phyloP scores from a whole-genome alignment of 2,797 vertebrate species.

The Simalia tracyae region DNA sequence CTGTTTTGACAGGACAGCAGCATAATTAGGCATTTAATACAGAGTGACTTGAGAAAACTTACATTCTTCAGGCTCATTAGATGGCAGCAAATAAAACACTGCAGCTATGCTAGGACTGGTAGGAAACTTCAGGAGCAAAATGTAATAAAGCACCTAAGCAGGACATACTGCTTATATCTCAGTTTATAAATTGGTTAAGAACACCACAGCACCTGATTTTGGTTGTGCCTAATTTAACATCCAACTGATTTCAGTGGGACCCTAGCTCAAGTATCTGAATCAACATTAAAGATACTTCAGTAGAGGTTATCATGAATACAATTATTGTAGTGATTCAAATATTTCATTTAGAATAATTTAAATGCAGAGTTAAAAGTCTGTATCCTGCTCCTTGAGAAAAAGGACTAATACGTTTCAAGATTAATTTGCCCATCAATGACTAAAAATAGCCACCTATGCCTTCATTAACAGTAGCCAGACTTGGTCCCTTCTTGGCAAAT shows the following conservation, averaged over 20 bases:
- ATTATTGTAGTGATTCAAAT: not conserved
- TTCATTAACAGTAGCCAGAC: not conserved
- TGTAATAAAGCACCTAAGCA: not conserved
- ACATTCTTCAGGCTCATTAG: not conserved
- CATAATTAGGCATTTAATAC: not conserved
- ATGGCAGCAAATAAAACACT: not conserved
- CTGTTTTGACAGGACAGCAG: not conserved
- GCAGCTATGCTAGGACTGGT: not conserved
- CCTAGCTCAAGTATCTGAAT: not conserved
- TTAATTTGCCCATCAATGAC: not conserved
- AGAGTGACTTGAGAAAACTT: not conserved
- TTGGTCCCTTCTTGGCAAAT: not conserved
- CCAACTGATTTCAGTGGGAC: not conserved
- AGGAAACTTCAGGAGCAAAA: not conserved
- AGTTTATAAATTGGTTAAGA: not conserved
- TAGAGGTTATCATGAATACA: not conserved
- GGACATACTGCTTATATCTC: not conserved
- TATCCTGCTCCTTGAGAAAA: not conserved
- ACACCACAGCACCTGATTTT: not conserved
- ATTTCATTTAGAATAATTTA: not conserved
- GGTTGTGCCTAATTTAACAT: no score
- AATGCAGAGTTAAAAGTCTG: not conserved
- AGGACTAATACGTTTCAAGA: not conserved
- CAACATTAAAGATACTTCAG: not conserved
- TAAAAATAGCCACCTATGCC: not conserved